phyloP scores from a whole-genome alignment of 2,888 invertebrate species.

The Sesia bembeciformis region DNA sequence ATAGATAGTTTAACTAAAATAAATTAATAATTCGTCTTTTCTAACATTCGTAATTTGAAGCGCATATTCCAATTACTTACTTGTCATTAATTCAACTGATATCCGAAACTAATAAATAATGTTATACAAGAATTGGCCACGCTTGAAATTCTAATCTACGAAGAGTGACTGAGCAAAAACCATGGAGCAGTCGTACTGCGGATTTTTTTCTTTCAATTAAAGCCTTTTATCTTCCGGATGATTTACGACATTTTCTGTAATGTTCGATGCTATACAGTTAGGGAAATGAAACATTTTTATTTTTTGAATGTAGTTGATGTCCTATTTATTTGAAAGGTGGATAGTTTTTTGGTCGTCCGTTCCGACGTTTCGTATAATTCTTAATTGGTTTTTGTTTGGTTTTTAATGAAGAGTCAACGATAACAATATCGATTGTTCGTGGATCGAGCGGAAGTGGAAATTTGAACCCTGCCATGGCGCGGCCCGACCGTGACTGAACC shows the following conservation, averaged over 20 bases:
- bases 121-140: conserved; percentile 55
- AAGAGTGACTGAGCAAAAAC: conserved; percentile 56
- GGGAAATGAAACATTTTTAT: conserved; percentile 17
- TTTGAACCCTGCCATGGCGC: conserved; percentile 56
- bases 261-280: conserved; percentile 17
- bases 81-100: conserved; percentile 26
- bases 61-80: not conserved
- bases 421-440: conserved; percentile 66
- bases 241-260: conserved; percentile 37
- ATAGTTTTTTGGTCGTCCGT: conserved; percentile 22
- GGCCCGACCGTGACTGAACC: conserved; percentile 60
- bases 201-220: conserved; percentile 61
- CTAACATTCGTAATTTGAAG: not conserved
- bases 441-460: conserved; percentile 61
- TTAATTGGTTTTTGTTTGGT: conserved; percentile 53
- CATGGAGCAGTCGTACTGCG: conserved; percentile 36
- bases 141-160: conserved; percentile 58
- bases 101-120: conserved; percentile 49
- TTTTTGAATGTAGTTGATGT: conserved; percentile 16
- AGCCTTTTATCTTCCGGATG: conserved; percentile 56
- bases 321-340: conserved; percentile 11
- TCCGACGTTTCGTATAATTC: conserved; percentile 27
- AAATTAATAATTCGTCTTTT: not conserved
- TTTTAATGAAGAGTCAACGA: conserved; percentile 54
- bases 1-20: not conserved